A percentile compares a stretch with the other conserved stretches of the same genome.
phyloP scores from a whole-genome alignment of 1,140 invertebrate genomes.

The Hyposmocoma kahamanoa region DNA sequence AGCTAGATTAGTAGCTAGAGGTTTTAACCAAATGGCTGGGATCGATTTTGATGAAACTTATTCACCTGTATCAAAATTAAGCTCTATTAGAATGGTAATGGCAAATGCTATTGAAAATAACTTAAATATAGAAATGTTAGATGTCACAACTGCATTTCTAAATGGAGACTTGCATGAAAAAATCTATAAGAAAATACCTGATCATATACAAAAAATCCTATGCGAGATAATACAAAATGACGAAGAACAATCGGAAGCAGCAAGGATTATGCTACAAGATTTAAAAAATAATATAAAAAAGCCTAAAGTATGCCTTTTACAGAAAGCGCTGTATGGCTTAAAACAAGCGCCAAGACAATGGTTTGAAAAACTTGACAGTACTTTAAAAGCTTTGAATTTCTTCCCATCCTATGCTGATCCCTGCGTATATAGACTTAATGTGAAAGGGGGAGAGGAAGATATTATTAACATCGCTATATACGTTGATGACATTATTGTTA shows the following conservation, averaged over 20 bases:
- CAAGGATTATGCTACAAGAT: too few species aligned
- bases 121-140: not conserved
- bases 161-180: constrained; percentile 5
- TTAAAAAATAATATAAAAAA: not conserved
- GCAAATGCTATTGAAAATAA: not conserved
- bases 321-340: constrained; percentile 19
- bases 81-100: constrained; percentile 1
- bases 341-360: constrained; percentile 18
- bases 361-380: constrained; percentile 19
- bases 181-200: constrained; percentile 5
- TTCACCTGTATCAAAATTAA: not conserved
- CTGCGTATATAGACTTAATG: constrained; percentile 34
- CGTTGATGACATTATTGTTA: constrained; percentile 49
- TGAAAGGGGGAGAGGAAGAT: constrained; percentile 15
- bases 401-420: constrained; percentile 33
- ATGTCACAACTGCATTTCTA: constrained; percentile 2
- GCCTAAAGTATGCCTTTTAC: constrained; percentile 15
- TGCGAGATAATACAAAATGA: too few species aligned
- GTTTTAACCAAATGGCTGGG: too few species aligned
- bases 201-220: too few species aligned
- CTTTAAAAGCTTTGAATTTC: constrained; percentile 24
- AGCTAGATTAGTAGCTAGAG: too few species aligned
- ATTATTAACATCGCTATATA: constrained; percentile 34
- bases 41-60: not conserved
- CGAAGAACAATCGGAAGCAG: too few species aligned